Conservation (phyloP, 1,140 invertebrate species). For the Metaphire vulgaris region DNA sequence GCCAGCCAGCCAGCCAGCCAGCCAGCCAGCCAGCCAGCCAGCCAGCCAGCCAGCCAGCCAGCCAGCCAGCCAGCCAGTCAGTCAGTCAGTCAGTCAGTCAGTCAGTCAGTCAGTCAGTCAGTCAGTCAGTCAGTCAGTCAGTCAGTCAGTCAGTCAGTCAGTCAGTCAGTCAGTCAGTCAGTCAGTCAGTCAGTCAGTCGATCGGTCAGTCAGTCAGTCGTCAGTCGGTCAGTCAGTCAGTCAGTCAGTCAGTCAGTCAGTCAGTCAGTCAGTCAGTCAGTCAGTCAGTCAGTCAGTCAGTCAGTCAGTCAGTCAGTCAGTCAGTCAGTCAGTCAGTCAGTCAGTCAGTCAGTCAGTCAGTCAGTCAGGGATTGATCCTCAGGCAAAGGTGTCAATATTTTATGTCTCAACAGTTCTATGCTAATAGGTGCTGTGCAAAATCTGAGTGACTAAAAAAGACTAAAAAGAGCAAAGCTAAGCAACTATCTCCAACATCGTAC, state of each 20-base stretch:
- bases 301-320: background rate
- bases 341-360: background rate
- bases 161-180: background rate
- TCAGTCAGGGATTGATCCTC: too few species aligned
- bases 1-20: background rate
- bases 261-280: background rate
- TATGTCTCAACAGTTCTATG: too few species aligned
- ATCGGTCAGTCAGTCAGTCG: background rate
- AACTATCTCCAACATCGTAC: too few species aligned
- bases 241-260: background rate
- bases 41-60: background rate
- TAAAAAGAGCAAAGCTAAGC: too few species aligned
- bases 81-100: background rate
- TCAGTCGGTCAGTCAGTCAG: background rate
- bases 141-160: background rate
- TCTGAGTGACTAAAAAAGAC: too few species aligned
- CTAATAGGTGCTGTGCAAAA: too few species aligned
- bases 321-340: conserved; percentile 3
- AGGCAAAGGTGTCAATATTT: too few species aligned
- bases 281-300: background rate
- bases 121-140: background rate
- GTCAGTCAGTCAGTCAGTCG: background rate
- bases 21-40: background rate
- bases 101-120: background rate
- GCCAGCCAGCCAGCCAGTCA: background rate